phyloP scores from a whole-genome alignment of 2,888 invertebrate genomes.

The Acronicta psi region DNA sequence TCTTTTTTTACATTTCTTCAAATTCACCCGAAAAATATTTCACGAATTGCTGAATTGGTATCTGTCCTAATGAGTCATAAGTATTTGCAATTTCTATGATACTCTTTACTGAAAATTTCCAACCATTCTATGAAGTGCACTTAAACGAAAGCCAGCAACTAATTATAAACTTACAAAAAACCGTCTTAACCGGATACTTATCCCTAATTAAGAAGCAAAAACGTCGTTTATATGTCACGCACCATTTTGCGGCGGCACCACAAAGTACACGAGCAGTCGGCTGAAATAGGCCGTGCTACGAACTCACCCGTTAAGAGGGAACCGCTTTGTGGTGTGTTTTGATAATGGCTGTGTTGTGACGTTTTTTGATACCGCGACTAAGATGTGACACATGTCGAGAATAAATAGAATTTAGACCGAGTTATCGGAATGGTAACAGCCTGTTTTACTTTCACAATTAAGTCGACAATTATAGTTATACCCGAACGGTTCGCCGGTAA shows the following conservation, averaged over 20 bases:
- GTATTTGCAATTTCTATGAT: neutral
- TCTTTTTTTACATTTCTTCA: neutral
- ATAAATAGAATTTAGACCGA: slow-evolving; percentile 38
- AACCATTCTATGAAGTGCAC: neutral
- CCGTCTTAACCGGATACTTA: slow-evolving; percentile 79
- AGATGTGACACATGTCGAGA: slow-evolving; percentile 49
- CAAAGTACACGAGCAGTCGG: slow-evolving; percentile 64
- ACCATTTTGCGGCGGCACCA: slow-evolving; percentile 73
- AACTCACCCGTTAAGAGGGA: slow-evolving; percentile 79
- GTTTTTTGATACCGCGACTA: slow-evolving; percentile 51
- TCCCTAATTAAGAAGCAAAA: slow-evolving; percentile 84
- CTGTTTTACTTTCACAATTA: slow-evolving; percentile 9
- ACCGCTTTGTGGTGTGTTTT: slow-evolving; percentile 70
- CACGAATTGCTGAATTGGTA: no score
- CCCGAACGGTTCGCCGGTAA: no score
- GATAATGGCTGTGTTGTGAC: slow-evolving; percentile 66
- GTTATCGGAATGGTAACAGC: slow-evolving; percentile 9
- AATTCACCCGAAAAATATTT: neutral
- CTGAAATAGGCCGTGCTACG: slow-evolving; percentile 74
- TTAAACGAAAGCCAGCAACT: slow-evolving; percentile 23
- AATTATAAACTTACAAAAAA: slow-evolving; percentile 53
- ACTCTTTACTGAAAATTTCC: neutral
- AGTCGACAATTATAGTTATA: no score
- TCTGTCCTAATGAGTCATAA: no score
- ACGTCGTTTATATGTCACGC: slow-evolving; percentile 77